Conservation (phyloP, 2,113 vertebrate genomes). For the Astatoreochromis straeleni region DNA sequence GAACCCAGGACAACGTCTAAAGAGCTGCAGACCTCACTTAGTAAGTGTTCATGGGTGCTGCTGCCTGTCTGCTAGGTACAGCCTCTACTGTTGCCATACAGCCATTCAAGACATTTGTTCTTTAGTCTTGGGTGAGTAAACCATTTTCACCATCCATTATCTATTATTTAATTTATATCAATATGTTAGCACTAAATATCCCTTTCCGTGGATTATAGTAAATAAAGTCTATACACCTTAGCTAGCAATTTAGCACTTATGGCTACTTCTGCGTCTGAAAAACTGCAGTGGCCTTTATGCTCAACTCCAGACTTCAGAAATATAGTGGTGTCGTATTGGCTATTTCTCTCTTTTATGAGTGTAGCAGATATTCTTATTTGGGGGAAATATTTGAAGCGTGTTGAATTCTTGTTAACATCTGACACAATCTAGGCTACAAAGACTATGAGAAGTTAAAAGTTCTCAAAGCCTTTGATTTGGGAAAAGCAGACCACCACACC, state of each 20-base stretch:
- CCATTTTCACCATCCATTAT: background rate
- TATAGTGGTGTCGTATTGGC: background rate
- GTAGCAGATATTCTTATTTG: background rate
- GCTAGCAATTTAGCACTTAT: background rate
- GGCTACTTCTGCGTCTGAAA: background rate
- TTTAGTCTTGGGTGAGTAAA: background rate
- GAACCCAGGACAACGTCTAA: background rate
- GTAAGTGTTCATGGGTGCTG: background rate
- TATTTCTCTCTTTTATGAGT: background rate
- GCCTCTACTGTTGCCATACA: background rate
- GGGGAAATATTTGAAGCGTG: background rate
- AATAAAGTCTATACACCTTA: background rate
- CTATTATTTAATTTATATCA: background rate
- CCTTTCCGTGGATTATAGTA: accelerated
- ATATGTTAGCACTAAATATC: background rate
- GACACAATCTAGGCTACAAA: background rate
- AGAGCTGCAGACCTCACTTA: background rate
- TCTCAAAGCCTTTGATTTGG: background rate
- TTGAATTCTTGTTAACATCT: background rate
- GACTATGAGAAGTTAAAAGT: background rate
- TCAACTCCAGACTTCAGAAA: background rate
- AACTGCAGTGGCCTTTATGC: background rate
- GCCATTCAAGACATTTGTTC: background rate
- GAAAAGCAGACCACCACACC: background rate
- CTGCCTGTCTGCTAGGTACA: background rate